Base-by-base conservation (phyloP, 2,113 vertebrate species). In the Jaculus jaculus region DNA sequence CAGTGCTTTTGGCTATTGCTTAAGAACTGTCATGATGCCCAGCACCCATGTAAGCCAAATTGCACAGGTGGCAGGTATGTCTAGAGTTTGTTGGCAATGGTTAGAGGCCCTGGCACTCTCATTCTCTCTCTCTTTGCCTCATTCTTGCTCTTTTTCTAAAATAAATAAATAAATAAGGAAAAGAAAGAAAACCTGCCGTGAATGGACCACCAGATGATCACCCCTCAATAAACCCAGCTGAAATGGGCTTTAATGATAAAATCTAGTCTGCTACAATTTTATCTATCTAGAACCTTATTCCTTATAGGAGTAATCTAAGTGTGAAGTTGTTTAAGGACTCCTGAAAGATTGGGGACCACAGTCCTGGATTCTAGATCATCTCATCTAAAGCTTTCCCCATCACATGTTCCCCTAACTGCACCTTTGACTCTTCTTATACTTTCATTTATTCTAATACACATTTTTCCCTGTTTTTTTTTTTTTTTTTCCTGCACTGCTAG, bases 221-320 rank as follows among this genome's bases (percentile, higher is more conserved):
- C 3, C 58, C 82, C 39, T 85, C 34, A 9, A 74, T 77, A 65
- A 61, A 81, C 15, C 83, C 34, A 72, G 63, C n/a, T 92, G 65
- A 90, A 89, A 95, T 0, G 4, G 68, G 23, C 39, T 47, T 92
- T 83, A 89, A 88, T 71, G 58, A 26, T 13, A 61, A 89, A 94
- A 32, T 42, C 15, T 9, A 90, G 69, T 84, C 30, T 20, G 21
- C 26, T 87, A 32, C 71, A 66, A 60, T 63, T 79, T 75, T 42
- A 65, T 32, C 86, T 71, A 10, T 18, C 60, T 34, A 79, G 79
- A 88, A 92, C 78, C 24, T 32, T 60, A 61, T 63, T 37, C 24
- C 16, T 20, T 71, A 23, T 86, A 87, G 47, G 12, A 93, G 37
- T 89, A 75, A 84, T 42, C 7, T 74, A 13, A 68, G 34, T 23